A percentile compares a stretch with the other conserved stretches of the same genome.
Evolutionary conservation across 92 coral and sea anemone species (phyloP).

Genomic region (Virgularia gustaviana): DNA sequence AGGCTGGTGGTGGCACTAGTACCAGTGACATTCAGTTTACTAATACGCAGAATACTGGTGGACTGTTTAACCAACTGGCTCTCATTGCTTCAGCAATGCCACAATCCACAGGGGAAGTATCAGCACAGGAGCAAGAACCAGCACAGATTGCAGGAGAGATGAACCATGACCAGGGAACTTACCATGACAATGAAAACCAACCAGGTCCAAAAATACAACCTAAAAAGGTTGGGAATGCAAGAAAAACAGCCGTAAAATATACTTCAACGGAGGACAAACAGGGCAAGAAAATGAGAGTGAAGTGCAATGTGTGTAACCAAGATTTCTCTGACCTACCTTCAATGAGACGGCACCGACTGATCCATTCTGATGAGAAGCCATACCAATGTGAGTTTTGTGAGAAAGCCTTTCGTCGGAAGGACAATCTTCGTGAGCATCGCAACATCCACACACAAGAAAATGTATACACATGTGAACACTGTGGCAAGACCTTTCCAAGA

Average conservation of each 20-base stretch:
- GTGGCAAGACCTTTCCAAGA: slow-evolving; percentile 31
- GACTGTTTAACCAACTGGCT: slow-evolving; percentile 26
- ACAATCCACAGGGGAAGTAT: no score
- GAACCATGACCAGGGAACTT: background rate
- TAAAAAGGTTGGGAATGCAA: no score
- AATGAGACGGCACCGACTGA: slow-evolving; percentile 32
- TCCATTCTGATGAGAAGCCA: slow-evolving; percentile 31
- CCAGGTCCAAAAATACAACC: background rate
- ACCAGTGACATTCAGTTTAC: background rate
- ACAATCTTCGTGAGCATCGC: slow-evolving; percentile 34
- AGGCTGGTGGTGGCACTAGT: background rate
- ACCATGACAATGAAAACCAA: background rate
- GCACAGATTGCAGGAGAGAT: background rate
- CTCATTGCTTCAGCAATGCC: slow-evolving; percentile 11
- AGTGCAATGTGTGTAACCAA: slow-evolving; percentile 11
- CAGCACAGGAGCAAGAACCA: background rate
- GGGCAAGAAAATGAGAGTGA: background rate
- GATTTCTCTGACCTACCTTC: slow-evolving; percentile 33
- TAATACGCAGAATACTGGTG: background rate
- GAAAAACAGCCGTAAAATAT: no score
- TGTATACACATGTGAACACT: slow-evolving; percentile 20
- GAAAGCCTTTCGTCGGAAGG: slow-evolving; percentile 31
- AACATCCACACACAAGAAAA: slow-evolving; percentile 30
- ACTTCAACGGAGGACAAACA: background rate
- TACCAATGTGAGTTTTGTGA: slow-evolving; percentile 37